Base-by-base conservation (phyloP, 1,140 invertebrate genomes). In the Diachasma alloeum region DNA sequence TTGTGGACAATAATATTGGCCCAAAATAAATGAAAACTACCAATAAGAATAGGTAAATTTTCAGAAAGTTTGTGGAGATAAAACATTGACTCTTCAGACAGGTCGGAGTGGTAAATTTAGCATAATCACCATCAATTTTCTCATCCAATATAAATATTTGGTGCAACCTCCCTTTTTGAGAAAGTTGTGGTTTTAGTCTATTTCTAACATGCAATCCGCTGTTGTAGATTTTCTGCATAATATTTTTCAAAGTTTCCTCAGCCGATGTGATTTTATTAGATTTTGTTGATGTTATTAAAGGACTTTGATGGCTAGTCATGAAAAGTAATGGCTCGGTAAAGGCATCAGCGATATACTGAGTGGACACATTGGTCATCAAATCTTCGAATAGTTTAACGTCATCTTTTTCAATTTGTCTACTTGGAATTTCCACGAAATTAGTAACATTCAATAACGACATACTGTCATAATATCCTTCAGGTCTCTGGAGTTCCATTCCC, bases 21-120 rank as follows among this genome's bases (percentile, higher is more conserved):
- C 82, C 67, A 26, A 86, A 83, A 68, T 86, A 86, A 42, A 86
- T 48, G 22, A 81, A 4, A 48, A 86, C 81, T n/a, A 80, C 22
- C 11, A 85, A 8, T 13, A 80, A 36, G 39, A 85, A 71, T 13
- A 86, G 39, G 56, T 86, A 72, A 48, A 84, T 53, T 66, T 79
- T 84, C 22, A 86, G 53, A 75, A 85, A 84, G 17, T 71, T 63
- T 8, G 26, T 76, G 8, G 84, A 81, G 44, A 84, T 31, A n/a
- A 83, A 80, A 72, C 84, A 86, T 26, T 82, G 73, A 56, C 81
- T 78, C 13, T 63, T 77, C 67, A 75, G 72, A 22, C 75, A 74
- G 1, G 10, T 4, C 9, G 39, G 13, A 42, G 13, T 78, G 26
- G 13, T 17, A 68, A 69, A 13, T 42, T 63, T 22, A 24, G 36